Base-by-base conservation (phyloP, 23 tunicate species). In the Diplosoma virens region DNA sequence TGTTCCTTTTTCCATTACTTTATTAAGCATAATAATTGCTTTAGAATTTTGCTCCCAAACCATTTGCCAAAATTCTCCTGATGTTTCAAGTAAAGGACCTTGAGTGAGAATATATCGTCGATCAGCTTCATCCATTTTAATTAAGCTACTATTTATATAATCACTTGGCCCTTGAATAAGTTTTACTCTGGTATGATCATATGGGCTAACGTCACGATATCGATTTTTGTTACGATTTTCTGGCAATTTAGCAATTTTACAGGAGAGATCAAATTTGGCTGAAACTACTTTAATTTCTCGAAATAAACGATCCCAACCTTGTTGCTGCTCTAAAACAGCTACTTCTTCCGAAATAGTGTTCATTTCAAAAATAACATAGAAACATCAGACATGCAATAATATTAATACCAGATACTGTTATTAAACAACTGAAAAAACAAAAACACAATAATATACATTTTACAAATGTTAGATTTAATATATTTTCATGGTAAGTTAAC, bases 11-110 rank as follows among this genome's bases (percentile, higher is more conserved):
- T 95, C 99, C 37, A 95, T 80, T 33, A 95, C 67, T 56, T 80
- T 90, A 45, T 91, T 95, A 36, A 91, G 59, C 99, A 95, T 95
- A 23, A 95, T 77, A 0, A 95, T 87, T n/a, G 91, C 88, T 67
- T 89, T 94, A 17, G 96, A 88, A 64, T 95, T 89, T 45, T 89
- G 90, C 71, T 95, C 99, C 99, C 99, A 95, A 30, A 95, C 96
- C 96, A 89, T 95, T 63, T 89, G 96, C 99, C 99, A 95, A 59
- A 89, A 75, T 59, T 95, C 93, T 22, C 93, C 93, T 4, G 96
- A 58, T 28, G 99, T 95, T 37, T 55, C 30, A 22, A 81, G 84
- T n/a, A 89, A 47, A 4, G 99, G 99, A 17, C 99, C 99, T 63
- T 95, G 99, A 9, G 96, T 41, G 33, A 91, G 73, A 66, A 95